Conservation (phyloP, 1,140 invertebrate species). For the Ectropis grisescens region DNA sequence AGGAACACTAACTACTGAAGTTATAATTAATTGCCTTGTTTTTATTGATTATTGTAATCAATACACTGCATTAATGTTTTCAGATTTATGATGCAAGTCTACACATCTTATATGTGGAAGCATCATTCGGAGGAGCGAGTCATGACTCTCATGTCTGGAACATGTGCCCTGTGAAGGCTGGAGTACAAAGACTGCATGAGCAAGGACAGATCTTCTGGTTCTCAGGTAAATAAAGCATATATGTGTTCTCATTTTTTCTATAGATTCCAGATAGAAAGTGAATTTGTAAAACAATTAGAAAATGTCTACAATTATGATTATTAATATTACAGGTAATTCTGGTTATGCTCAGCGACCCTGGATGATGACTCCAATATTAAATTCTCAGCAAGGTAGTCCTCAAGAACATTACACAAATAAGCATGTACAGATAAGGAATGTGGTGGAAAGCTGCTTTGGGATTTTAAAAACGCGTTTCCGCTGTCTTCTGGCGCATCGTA, state of each 20-base stretch:
- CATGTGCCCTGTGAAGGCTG: neutral
- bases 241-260: constrained; percentile 5
- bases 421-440: constrained; percentile 9
- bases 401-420: constrained; percentile 9
- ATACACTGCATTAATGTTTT: too few species aligned
- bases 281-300: too few species aligned
- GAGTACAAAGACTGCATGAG: neutral
- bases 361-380: constrained; percentile 19
- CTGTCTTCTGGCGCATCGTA: constrained; percentile 16
- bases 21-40: too few species aligned
- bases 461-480: constrained; percentile 22
- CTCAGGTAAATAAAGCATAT: constrained; percentile 3
- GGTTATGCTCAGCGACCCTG: constrained; percentile 18
- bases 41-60: too few species aligned
- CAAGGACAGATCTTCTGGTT: constrained; percentile 4
- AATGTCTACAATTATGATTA: too few species aligned
- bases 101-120: constrained; percentile 10
- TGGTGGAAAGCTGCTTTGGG: constrained; percentile 19
- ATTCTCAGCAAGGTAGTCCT: constrained; percentile 5
- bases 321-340: constrained; percentile 8
- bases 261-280: too few species aligned
- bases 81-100: constrained; percentile 16
- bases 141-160: constrained; percentile 6
- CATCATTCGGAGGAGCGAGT: constrained; percentile 7
- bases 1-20: too few species aligned